Base-by-base conservation (phyloP, 2,888 invertebrate species). In the Trachelus stipa region DNA sequence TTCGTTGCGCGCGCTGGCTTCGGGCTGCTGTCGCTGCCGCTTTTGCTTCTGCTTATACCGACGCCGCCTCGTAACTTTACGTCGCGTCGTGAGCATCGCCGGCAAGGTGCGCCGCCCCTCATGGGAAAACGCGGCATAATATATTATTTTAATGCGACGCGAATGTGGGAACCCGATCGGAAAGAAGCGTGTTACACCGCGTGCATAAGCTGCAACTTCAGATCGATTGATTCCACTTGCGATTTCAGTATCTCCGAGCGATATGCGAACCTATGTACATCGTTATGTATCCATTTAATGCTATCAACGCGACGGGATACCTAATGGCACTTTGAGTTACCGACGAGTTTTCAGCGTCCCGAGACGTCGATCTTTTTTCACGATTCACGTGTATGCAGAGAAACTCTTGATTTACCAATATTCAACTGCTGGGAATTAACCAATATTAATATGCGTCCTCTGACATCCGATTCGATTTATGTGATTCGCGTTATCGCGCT, bases 91-190 rank as follows among this genome's bases (percentile, higher is more conserved):
- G 73, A 74, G 75, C 75, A 78, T 74, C 76, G 71, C 34, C 71
- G 71, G 33, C 56, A 73, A 78, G 81, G 79, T 80, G 79, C 76
- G 79, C 56, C 56, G 56, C 79, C 83, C 73, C 71, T 80, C 81
- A 81, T 83, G 83, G 83, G 81, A 85, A 83, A 81, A 73, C 81
- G 78, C 79, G 80, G 81, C 76, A 78, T 81, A 81, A 82, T 81
- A 79, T 79, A 77, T 81, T 83, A 82, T 84, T 80, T 81, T 79
- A 81, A 81, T 80, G 80, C 77, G 80, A 79, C 77, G 77, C 80
- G 84, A 81, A 83, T 85, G 85, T 84, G 83, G 82, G 85, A 84
- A 85, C 82, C 76, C 79, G 79, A 79, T 77, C 82, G 77, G 56
- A 56, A 56, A 56, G 56, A 56, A 56, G 56, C 56, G 56, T 56